These are phyloP conservation scores for Zhuqinia jingwanae DNA, from an alignment of 2,888 invertebrate genomes.

Conservation along the genomic window DNA sequence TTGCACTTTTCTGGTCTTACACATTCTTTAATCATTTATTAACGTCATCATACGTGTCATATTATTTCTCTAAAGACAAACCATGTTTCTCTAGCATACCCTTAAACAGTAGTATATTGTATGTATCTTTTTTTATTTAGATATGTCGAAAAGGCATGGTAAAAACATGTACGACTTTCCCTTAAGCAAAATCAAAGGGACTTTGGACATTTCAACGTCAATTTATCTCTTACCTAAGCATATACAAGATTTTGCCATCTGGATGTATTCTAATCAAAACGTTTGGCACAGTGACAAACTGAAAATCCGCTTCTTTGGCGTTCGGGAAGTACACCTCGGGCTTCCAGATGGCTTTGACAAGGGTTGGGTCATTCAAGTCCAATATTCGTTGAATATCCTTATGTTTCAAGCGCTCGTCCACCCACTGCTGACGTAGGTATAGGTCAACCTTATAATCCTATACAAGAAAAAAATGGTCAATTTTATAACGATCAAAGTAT, in stretches of 20 bases:
- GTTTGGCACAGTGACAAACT: slow-evolving; percentile 82
- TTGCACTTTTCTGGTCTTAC: too few relatives aligned
- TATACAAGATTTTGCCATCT: slow-evolving; percentile 82
- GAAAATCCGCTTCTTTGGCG: slow-evolving; percentile 82
- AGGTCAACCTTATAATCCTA: slow-evolving; percentile 80
- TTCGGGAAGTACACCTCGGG: slow-evolving; percentile 81
- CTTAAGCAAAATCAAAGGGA: too few relatives aligned
- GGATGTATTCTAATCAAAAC: slow-evolving; percentile 82
- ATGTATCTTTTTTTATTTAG: not conserved
- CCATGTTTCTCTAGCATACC: slow-evolving; percentile 15
- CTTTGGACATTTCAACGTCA: not conserved
- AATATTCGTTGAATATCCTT: slow-evolving; percentile 81
- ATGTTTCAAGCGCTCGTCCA: slow-evolving; percentile 82
- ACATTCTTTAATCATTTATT: slow-evolving; percentile 12
- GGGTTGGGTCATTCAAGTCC: slow-evolving; percentile 82
- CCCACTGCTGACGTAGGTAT: slow-evolving; percentile 82
- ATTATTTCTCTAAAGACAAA: not conserved
- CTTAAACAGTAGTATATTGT: not conserved
- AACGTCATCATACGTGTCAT: slow-evolving; percentile 12
- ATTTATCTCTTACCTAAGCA: slow-evolving; percentile 81
- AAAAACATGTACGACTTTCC: not conserved
- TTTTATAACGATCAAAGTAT: too few relatives aligned
- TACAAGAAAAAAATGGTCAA: not conserved
- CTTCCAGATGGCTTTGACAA: slow-evolving; percentile 82
- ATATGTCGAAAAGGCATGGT: too few relatives aligned